Evolutionary conservation across 2,888 invertebrate species (phyloP).

Genomic region (Drosophila kuntzei): DNA sequence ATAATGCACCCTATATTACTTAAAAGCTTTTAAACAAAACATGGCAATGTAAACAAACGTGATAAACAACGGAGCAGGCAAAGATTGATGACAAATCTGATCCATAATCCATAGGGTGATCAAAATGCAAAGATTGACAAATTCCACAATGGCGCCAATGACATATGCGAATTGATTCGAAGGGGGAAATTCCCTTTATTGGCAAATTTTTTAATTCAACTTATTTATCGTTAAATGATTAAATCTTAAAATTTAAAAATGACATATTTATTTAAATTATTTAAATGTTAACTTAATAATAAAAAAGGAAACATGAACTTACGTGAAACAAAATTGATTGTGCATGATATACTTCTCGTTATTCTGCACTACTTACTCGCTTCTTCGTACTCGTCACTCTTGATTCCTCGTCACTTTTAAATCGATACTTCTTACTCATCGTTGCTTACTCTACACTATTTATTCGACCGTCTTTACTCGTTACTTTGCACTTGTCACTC

Average conservation of each 20-base stretch:
- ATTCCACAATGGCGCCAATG: slow-evolving; percentile 26
- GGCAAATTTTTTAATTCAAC: no score
- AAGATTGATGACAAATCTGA: neutral
- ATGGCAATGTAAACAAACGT: slow-evolving; percentile 6
- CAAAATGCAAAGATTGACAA: slow-evolving; percentile 1
- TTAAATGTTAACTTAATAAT: neutral
- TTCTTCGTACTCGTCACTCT: neutral
- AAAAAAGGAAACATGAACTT: neutral
- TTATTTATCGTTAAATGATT: neutral
- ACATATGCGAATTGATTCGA: no score
- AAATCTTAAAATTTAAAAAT: neutral
- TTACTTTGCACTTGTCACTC: neutral
- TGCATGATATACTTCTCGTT: neutral
- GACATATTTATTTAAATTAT: no score
- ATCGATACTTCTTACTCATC: neutral
- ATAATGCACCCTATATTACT: no score
- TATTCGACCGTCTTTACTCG: no score
- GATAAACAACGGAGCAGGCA: neutral
- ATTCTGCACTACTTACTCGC: neutral
- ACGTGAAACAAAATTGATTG: neutral
- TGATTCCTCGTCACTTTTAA: no score
- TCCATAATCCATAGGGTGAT: slow-evolving; percentile 6
- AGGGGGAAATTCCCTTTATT: no score
- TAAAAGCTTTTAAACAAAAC: neutral
- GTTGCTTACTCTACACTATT: no score